These are phyloP conservation scores for Mastigias papua DNA, from an alignment of 30 jellyfish, hydroid and myxozoan genomes.

Conservation along the genomic window DNA sequence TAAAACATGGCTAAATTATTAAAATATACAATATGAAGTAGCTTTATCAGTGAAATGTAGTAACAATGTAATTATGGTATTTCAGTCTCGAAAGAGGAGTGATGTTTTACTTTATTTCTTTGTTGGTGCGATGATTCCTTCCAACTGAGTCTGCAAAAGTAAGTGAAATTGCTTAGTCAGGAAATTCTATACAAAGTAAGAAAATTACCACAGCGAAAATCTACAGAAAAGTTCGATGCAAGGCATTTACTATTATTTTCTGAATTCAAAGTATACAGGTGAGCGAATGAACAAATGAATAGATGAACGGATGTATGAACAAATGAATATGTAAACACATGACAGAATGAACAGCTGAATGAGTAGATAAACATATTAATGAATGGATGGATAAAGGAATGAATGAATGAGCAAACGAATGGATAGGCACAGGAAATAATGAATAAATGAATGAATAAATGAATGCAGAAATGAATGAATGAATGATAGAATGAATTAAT, in stretches of 20 bases:
- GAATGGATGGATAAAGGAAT: background rate
- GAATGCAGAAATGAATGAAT: background rate
- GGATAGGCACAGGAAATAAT: too few species aligned
- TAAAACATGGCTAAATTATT: too few species aligned
- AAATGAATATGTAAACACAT: background rate
- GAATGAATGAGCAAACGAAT: background rate
- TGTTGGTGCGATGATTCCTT: conserved; percentile 87
- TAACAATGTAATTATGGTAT: too few species aligned
- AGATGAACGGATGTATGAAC: background rate
- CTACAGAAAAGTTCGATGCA: too few species aligned
- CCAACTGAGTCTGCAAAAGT: conserved; percentile 75
- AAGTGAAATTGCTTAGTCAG: background rate
- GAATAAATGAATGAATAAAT: background rate
- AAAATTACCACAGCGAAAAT: too few species aligned
- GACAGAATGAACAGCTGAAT: background rate
- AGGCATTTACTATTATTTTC: too few species aligned
- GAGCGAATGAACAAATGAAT: background rate
- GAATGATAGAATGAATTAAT: background rate
- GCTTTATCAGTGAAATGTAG: too few species aligned
- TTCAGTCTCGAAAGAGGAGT: too few species aligned
- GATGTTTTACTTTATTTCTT: conserved; percentile 47
- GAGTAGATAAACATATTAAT: too few species aligned
- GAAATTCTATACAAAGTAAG: too few species aligned
- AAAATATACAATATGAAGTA: too few species aligned
- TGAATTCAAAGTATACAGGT: background rate